Evolutionary conservation across 2,113 vertebrate genomes (phyloP).

Genomic region (Pseudois nayaur): DNA sequence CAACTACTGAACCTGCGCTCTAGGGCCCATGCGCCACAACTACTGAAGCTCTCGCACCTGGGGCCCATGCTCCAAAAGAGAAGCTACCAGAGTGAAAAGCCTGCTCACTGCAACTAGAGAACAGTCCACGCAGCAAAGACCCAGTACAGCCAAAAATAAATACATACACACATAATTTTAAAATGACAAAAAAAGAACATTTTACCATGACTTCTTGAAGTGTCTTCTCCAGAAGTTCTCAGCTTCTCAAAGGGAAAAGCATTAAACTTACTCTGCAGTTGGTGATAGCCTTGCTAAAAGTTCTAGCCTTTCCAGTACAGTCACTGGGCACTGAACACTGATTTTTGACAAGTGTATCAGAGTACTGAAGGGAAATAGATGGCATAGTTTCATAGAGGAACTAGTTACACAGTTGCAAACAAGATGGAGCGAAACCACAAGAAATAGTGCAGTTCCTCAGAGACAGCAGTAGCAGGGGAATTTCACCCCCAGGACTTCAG

Average conservation of each 20-base stretch:
- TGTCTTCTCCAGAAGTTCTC: neutral
- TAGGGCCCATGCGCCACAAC: neutral
- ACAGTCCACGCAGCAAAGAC: neutral
- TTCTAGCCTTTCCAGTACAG: neutral
- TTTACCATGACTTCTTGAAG: neutral
- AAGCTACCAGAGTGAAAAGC: neutral
- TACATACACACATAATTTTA: neutral
- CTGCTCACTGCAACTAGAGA: neutral
- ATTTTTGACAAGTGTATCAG: neutral
- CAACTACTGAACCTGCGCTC: neutral
- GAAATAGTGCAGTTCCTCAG: neutral
- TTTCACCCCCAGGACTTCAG: neutral
- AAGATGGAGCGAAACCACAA: neutral
- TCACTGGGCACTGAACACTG: neutral
- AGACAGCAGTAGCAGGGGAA: neutral
- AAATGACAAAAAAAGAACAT: neutral
- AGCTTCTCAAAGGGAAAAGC: neutral
- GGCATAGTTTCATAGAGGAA: neutral
- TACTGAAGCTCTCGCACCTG: neutral
- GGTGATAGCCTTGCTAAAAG: neutral
- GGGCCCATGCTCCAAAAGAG: neutral
- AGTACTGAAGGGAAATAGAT: neutral
- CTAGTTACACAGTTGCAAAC: neutral
- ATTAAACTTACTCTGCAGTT: neutral
- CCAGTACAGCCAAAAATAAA: neutral